A percentile compares a stretch with the other conserved stretches of the same genome.
Conservation (phyloP, 2,113 vertebrate genomes). For the Cygnus buccinator region DNA sequence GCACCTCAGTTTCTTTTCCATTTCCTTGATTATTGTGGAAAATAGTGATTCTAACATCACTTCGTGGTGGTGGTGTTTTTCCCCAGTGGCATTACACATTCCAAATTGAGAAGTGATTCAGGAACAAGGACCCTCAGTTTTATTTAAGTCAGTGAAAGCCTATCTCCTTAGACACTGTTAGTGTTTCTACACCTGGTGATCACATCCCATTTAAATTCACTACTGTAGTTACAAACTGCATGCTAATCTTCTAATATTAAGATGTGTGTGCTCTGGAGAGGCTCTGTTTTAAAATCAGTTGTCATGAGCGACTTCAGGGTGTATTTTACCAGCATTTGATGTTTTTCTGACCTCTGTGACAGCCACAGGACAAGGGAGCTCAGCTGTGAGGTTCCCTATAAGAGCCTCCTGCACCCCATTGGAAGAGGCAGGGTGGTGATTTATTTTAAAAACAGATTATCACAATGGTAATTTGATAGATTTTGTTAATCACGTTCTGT, state of each 20-base stretch:
- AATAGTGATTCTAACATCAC: background rate
- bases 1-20: background rate
- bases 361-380: background rate
- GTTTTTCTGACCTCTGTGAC: background rate
- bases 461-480: fast-evolving
- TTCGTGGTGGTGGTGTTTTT: too few relatives aligned
- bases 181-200: too few relatives aligned
- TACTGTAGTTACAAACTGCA: fast-evolving
- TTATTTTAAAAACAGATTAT: background rate
- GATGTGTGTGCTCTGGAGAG: too few relatives aligned
- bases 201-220: background rate
- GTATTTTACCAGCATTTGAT: background rate
- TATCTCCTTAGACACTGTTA: too few relatives aligned
- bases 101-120: background rate
- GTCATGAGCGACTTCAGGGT: fast-evolving
- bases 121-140: background rate
- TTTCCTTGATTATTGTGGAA: background rate
- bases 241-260: fast-evolving
- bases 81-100: background rate
- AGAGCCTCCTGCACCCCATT: too few relatives aligned
- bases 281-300: background rate
- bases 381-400: fast-evolving
- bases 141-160: background rate
- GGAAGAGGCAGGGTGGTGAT: background rate
- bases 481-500: background rate